Base-by-base conservation (phyloP, 2,888 invertebrate species). In the Hofmannophila pseudospretella region DNA sequence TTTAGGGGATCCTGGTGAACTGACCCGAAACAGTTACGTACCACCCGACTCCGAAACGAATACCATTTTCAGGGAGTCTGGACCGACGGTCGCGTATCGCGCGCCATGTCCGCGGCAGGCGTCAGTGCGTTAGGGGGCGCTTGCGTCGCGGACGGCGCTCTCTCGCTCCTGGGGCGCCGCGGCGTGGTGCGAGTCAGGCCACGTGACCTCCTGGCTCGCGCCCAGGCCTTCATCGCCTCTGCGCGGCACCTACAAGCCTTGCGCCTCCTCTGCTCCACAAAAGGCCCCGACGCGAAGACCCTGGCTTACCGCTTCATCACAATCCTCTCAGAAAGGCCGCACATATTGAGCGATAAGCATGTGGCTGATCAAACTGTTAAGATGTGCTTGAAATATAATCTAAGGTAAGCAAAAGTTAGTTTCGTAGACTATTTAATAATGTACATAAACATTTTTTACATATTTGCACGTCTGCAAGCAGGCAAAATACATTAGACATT, bases 1-100 rank as follows among this genome's bases (percentile, higher is more conserved):
- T n/a, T n/a, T n/a, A n/a, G n/a, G n/a, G n/a, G n/a, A n/a, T n/a
- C n/a, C n/a, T n/a, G n/a, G n/a, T n/a, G n/a, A n/a, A n/a, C n/a
- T n/a, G n/a, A n/a, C n/a, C n/a, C n/a, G n/a, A n/a, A n/a, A n/a
- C n/a, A n/a, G n/a, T n/a, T n/a, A n/a, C n/a, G n/a, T n/a, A n/a
- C n/a, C n/a, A n/a, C n/a, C n/a, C n/a, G n/a, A n/a, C n/a, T n/a
- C n/a, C n/a, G n/a, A n/a, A n/a, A n/a, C n/a, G n/a, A n/a, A n/a
- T n/a, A n/a, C n/a, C 16, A 16, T 29, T 2, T 62, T 60, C 91
- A 97, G 85, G 98, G 95, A 0, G 85, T 98, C 26, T 97, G 97
- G 43, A 98, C 98, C 0, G 99, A 99, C 4, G 98, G 98, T 0
- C 96, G 97, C 66, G 99, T 93, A 51, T 89, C 94, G 42, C 88